Conservation (phyloP, 2,797 vertebrate species). For the Serranus cabrilla region DNA sequence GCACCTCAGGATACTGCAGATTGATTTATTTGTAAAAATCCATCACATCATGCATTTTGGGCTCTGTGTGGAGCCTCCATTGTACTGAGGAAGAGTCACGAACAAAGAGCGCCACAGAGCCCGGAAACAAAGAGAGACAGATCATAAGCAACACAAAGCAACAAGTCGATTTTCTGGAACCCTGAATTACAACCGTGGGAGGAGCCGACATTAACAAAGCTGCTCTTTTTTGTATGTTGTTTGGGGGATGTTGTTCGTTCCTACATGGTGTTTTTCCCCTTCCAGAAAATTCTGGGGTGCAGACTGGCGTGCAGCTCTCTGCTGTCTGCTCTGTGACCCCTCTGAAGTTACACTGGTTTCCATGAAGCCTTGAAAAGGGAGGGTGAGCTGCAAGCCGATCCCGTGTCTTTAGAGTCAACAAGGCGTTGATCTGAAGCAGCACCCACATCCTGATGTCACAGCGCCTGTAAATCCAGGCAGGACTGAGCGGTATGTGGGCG, state of each 20-base stretch:
- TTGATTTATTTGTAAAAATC: slow-evolving; percentile 51
- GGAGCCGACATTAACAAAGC: slow-evolving; percentile 58
- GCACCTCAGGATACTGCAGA: slow-evolving; percentile 17
- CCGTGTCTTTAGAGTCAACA: slow-evolving; percentile 48
- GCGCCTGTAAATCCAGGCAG: not conserved
- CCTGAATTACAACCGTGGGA: slow-evolving; percentile 43
- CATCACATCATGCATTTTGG: slow-evolving; percentile 50
- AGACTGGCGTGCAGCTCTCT: slow-evolving; percentile 23
- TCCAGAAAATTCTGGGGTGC: slow-evolving; percentile 57
- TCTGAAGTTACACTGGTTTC: slow-evolving; percentile 77
- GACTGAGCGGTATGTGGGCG: not conserved
- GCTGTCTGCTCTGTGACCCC: slow-evolving; percentile 61
- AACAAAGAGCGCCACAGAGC: slow-evolving; percentile 69
- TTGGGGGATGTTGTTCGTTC: slow-evolving; percentile 55
- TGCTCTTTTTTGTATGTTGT: slow-evolving; percentile 51
- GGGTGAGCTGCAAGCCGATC: slow-evolving; percentile 58
- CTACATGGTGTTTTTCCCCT: slow-evolving; percentile 42
- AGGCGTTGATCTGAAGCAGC: slow-evolving; percentile 38
- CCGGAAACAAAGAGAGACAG: slow-evolving; percentile 68
- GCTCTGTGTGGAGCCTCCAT: slow-evolving; percentile 50
- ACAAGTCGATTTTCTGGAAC: slow-evolving; percentile 61
- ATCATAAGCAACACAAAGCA: slow-evolving; percentile 63
- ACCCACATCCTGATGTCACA: slow-evolving; percentile 33
- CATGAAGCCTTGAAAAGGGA: slow-evolving; percentile 68
- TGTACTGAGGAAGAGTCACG: slow-evolving; percentile 51